A percentile compares a stretch with the other conserved stretches of the same genome.
Evolutionary conservation across 1,140 invertebrate species (phyloP).

Genomic region (Trichonephila inaurata): DNA sequence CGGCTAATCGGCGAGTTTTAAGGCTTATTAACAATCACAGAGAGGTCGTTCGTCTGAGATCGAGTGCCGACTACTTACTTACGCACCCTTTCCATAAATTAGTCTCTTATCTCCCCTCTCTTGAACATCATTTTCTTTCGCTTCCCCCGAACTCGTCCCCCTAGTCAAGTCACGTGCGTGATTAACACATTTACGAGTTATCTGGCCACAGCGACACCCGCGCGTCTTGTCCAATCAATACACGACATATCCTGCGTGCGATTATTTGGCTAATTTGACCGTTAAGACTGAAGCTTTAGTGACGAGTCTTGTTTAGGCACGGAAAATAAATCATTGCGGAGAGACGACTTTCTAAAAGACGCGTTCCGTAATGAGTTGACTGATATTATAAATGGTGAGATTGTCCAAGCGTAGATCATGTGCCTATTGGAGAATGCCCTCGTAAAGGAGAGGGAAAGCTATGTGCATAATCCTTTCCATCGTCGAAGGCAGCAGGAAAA

Average conservation of each 20-base stretch:
- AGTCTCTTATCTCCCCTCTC: slow-evolving; percentile 22
- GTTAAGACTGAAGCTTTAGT: slow-evolving; percentile 45
- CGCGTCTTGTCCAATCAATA: slow-evolving; percentile 65
- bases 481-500: neutral
- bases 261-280: slow-evolving; percentile 64
- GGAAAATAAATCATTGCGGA: slow-evolving; percentile 30
- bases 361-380: neutral
- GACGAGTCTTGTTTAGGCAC: slow-evolving; percentile 46
- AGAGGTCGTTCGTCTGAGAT: slow-evolving; percentile 11
- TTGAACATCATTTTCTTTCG: slow-evolving; percentile 29
- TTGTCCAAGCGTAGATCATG: neutral
- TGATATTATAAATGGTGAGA: slow-evolving; percentile 23
- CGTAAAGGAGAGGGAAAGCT: neutral
- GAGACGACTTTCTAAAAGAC: neutral
- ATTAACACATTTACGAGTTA: slow-evolving; percentile 67
- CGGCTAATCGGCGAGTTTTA: slow-evolving; percentile 49
- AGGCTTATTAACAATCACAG: slow-evolving; percentile 54
- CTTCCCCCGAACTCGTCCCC: neutral
- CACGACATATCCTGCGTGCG: slow-evolving; percentile 7
- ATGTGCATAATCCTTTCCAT: neutral
- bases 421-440: neutral
- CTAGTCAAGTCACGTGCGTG: slow-evolving; percentile 57
- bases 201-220: slow-evolving; percentile 44
- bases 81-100: slow-evolving; percentile 50
- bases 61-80: slow-evolving; percentile 40